phyloP scores from a whole-genome alignment of 2,113 vertebrate genomes.

The Scolopax mira region DNA sequence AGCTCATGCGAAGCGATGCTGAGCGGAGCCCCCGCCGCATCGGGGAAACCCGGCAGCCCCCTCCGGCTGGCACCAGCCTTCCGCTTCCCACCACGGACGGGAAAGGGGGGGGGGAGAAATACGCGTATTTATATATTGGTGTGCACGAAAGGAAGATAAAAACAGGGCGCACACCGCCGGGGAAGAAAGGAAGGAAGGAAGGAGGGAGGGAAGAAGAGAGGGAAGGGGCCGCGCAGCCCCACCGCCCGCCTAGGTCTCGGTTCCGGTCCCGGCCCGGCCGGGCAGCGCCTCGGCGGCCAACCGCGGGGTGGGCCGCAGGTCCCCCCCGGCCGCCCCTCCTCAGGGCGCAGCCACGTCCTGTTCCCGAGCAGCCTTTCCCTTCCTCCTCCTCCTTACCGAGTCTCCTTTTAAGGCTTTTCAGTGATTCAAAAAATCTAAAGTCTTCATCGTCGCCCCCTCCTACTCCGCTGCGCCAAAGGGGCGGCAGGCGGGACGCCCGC shows the following conservation, averaged over 20 bases:
- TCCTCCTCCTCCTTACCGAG: constrained; percentile 34
- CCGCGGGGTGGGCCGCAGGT: constrained; percentile 55
- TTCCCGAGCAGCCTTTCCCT: constrained; percentile 29
- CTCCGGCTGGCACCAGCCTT: constrained; percentile 36
- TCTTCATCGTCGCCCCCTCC: constrained; percentile 56
- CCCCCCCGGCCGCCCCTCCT: constrained; percentile 37
- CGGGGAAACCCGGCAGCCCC: constrained; percentile 50
- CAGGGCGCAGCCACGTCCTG: constrained; percentile 56
- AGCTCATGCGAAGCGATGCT: constrained; percentile 72
- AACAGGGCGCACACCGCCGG: constrained; percentile 5
- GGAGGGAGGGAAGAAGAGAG: neutral
- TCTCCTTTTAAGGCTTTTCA: constrained; percentile 65
- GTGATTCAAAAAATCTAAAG: constrained; percentile 39
- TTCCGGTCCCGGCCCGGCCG: constrained; percentile 15
- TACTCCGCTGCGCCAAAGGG: constrained; percentile 41
- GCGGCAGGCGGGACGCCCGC: constrained; percentile 5
- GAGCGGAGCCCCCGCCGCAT: constrained; percentile 69
- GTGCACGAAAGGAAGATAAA: neutral
- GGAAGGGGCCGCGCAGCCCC: constrained; percentile 11
- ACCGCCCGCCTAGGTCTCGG: neutral
- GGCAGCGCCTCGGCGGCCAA: constrained; percentile 47
- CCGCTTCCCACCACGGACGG: constrained; percentile 27
- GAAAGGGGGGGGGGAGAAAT: neutral
- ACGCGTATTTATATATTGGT: neutral
- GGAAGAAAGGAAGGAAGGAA: neutral